Conservation (phyloP, 2,113 vertebrate genomes). For the Lontra canadensis region DNA sequence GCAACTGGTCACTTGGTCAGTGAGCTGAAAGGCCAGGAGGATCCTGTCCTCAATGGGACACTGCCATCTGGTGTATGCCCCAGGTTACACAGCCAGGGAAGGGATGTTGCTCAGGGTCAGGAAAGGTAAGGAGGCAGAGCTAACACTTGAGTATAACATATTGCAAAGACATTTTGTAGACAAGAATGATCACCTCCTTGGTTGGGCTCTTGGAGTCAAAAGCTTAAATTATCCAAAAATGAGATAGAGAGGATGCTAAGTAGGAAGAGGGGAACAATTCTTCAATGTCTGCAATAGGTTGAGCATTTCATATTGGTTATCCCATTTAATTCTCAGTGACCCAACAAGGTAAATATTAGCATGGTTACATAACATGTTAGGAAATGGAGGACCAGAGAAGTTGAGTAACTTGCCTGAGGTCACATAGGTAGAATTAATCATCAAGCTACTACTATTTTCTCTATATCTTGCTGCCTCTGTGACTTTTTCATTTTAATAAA, state of each 20-base stretch:
- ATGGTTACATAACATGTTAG: background rate
- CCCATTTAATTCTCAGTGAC: background rate
- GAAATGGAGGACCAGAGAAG: background rate
- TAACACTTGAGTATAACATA: background rate
- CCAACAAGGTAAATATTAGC: background rate
- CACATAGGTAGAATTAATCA: background rate
- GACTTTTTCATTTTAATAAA: background rate
- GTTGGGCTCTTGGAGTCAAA: background rate
- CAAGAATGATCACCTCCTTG: background rate
- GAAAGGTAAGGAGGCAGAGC: background rate
- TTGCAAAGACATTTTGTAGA: background rate
- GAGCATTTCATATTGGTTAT: background rate
- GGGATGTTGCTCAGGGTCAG: background rate
- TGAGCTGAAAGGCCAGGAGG: background rate
- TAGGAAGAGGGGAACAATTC: background rate
- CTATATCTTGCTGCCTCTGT: background rate
- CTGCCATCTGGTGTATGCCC: conserved; percentile 81
- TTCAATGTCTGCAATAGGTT: background rate
- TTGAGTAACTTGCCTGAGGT: background rate
- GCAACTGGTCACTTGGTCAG: conserved; percentile 65
- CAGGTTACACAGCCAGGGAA: background rate
- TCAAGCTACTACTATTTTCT: background rate
- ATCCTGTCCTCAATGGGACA: conserved; percentile 66
- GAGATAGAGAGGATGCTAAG: background rate
- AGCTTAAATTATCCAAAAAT: background rate